Evolutionary conservation across 2,888 invertebrate species (phyloP).

Genomic region (Cerastoderma edule): DNA sequence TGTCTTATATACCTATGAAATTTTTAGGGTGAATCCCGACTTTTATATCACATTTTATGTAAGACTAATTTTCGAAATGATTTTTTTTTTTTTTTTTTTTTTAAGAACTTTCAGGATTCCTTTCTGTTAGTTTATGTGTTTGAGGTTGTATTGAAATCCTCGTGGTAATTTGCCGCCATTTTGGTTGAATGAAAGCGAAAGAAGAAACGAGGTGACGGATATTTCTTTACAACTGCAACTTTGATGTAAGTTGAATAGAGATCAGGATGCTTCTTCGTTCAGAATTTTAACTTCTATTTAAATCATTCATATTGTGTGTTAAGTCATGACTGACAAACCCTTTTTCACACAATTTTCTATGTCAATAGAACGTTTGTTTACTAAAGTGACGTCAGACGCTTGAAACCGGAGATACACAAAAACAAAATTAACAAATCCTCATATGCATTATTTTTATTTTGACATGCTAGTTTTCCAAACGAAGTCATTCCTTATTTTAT

Average conservation of each 20-base stretch:
- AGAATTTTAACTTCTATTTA: background rate
- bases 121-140: background rate
- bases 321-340: background rate
- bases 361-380: constrained; percentile 16
- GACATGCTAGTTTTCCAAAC: too few species aligned
- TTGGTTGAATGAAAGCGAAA: constrained; percentile 38
- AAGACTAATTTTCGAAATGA: too few species aligned
- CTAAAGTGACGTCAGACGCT: constrained; percentile 22
- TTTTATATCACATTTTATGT: too few species aligned
- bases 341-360: background rate
- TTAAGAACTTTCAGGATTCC: background rate
- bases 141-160: constrained; percentile 14
- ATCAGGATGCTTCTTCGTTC: background rate
- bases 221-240: background rate
- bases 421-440: background rate
- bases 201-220: constrained; percentile 13
- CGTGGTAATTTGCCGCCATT: constrained; percentile 40
- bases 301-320: background rate
- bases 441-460: too few species aligned
- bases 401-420: background rate
- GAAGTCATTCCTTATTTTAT: too few species aligned
- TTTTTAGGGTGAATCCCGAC: too few species aligned
- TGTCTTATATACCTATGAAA: too few species aligned
- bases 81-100: too few species aligned
- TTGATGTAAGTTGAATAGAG: background rate